Evolutionary conservation across 2,113 vertebrate species (phyloP).

Genomic region (Hippopotamus amphibius): DNA sequence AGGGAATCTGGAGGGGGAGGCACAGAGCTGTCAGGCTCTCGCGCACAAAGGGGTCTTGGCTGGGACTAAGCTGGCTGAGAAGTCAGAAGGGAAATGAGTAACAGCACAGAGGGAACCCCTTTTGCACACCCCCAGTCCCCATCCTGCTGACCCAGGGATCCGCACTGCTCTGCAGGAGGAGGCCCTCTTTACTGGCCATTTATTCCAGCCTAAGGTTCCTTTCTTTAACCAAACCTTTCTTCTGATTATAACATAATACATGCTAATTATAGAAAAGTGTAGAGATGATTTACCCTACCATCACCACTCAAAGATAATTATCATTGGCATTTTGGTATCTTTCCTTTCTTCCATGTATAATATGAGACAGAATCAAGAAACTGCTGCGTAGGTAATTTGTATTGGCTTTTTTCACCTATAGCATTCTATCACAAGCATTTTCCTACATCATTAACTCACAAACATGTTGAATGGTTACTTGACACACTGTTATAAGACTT

Average conservation of each 20-base stretch:
- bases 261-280: constrained; percentile 1
- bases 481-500: background rate
- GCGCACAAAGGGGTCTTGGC: background rate
- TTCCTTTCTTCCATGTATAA: background rate
- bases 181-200: background rate
- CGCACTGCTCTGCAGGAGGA: background rate
- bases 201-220: background rate
- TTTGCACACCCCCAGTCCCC: background rate
- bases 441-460: background rate
- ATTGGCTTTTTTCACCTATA: background rate
- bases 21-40: background rate
- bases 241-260: background rate
- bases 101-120: background rate
- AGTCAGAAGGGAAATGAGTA: background rate
- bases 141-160: background rate
- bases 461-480: background rate
- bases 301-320: background rate
- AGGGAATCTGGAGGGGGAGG: background rate
- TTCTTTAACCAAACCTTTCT: background rate
- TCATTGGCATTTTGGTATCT: background rate
- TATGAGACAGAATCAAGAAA: background rate
- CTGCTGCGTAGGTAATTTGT: background rate
- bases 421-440: background rate
- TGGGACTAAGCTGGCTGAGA: background rate
- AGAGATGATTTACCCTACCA: background rate